A percentile compares a stretch with the other conserved stretches of the same genome.
Evolutionary conservation across 2,113 vertebrate species (phyloP).

Genomic region (Axis porcinus): DNA sequence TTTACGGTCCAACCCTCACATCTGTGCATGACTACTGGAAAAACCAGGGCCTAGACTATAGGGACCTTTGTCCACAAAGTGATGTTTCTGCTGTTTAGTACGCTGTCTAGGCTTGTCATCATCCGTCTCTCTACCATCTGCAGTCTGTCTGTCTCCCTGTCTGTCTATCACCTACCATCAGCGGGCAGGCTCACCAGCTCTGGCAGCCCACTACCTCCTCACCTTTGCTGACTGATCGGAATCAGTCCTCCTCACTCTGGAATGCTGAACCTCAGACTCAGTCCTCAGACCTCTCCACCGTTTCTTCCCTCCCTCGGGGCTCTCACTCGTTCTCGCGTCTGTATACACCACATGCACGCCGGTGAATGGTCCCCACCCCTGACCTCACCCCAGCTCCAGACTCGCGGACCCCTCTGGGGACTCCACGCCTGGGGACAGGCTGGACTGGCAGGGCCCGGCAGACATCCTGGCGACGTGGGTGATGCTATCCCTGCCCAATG

Average conservation of each 20-base stretch:
- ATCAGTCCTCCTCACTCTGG: not conserved
- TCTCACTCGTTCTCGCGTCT: not conserved
- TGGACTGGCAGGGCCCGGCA: not conserved
- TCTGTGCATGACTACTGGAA: not conserved
- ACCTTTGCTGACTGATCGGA: not conserved
- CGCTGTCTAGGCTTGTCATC: not conserved
- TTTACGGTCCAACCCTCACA: not conserved
- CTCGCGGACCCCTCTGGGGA: not conserved
- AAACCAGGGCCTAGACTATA: not conserved
- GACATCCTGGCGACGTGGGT: not conserved
- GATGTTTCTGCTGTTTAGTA: accelerated
- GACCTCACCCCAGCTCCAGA: not conserved
- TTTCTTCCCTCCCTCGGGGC: not conserved
- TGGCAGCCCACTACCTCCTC: not conserved
- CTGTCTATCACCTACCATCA: not conserved
- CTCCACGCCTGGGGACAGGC: not conserved
- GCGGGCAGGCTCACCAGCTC: not conserved
- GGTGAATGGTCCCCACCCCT: not conserved
- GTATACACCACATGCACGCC: not conserved
- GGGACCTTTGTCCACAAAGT: not conserved
- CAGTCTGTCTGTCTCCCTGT: not conserved
- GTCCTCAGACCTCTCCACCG: not conserved
- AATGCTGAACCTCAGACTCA: not conserved
- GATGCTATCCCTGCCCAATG: not conserved
- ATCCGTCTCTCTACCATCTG: not conserved